Evolutionary conservation across 2,888 invertebrate species (phyloP).

Genomic region (Rutpela maculata): DNA sequence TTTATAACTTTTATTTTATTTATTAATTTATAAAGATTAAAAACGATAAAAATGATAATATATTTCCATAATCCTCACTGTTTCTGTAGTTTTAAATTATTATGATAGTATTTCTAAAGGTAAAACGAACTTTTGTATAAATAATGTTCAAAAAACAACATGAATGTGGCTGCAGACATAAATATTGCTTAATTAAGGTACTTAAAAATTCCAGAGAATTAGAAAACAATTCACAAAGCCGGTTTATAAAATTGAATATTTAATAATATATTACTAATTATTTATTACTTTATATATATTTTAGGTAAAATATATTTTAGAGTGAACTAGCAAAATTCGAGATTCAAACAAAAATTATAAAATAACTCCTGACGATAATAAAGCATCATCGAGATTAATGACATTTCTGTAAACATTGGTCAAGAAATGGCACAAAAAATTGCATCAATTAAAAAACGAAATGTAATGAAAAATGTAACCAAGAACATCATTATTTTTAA

Average conservation of each 20-base stretch:
- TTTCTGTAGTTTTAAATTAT: not conserved
- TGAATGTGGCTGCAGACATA: constrained; percentile 3
- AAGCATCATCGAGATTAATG: too few relatives aligned
- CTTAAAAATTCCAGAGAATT: constrained; percentile 2
- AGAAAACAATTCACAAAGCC: not conserved
- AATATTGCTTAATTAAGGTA: constrained; percentile 7
- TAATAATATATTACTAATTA: not conserved
- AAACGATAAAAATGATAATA: constrained; percentile 1
- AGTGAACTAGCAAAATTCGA: too few relatives aligned
- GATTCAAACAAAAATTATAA: too few relatives aligned
- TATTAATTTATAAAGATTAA: not conserved
- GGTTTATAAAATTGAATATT: not conserved
- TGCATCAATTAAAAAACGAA: too few relatives aligned
- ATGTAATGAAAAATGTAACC: too few relatives aligned
- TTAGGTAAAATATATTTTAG: too few relatives aligned
- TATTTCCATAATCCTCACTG: not conserved
- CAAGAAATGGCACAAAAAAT: too few relatives aligned
- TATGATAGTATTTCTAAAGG: not conserved
- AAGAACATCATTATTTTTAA: too few relatives aligned
- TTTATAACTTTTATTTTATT: not conserved
- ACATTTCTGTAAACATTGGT: too few relatives aligned
- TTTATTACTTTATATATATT: not conserved
- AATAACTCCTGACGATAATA: too few relatives aligned
- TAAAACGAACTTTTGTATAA: constrained; percentile 2
- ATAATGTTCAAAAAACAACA: not conserved